A percentile compares a stretch with the other conserved stretches of the same genome.
phyloP scores from a whole-genome alignment of 2,888 invertebrate genomes.

The Acrocyrtus sp. region DNA sequence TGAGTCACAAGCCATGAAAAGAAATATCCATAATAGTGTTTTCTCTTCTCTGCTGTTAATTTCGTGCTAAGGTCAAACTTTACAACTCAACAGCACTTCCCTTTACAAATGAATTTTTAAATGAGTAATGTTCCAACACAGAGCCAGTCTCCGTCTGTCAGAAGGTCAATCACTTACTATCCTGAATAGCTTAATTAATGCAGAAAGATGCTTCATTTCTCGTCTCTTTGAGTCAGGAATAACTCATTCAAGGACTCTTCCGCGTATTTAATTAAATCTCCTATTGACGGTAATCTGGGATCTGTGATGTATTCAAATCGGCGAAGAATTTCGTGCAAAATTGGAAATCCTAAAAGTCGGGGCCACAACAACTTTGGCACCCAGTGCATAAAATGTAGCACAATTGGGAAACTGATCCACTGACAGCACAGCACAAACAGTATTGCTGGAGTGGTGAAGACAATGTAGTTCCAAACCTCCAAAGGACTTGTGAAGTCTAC shows the following conservation, averaged over 20 bases:
- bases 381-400: constrained; percentile 51
- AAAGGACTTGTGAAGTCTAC: constrained; percentile 46
- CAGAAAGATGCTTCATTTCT: constrained; percentile 11
- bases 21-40: too few relatives aligned
- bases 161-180: too few relatives aligned
- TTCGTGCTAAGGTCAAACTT: constrained; percentile 19
- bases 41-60: constrained; percentile 23
- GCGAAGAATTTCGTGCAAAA: constrained; percentile 48
- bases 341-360: constrained; percentile 38
- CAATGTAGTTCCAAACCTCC: constrained; percentile 53
- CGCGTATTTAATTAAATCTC: constrained; percentile 36
- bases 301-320: constrained; percentile 44
- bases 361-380: constrained; percentile 50
- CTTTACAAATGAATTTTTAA: too few relatives aligned
- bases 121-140: too few relatives aligned
- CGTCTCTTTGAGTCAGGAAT: constrained; percentile 11
- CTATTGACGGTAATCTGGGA: constrained; percentile 45
- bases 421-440: constrained; percentile 22
- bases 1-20: too few relatives aligned
- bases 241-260: constrained; percentile 28
- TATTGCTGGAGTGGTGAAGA: constrained; percentile 40
- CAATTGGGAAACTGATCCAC: constrained; percentile 43
- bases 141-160: too few relatives aligned
- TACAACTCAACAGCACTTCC: too few relatives aligned
- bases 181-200: too few relatives aligned